These are phyloP conservation scores for Leuctra nigra DNA, from an alignment of 2,888 invertebrate species.

Conservation along the genomic window DNA sequence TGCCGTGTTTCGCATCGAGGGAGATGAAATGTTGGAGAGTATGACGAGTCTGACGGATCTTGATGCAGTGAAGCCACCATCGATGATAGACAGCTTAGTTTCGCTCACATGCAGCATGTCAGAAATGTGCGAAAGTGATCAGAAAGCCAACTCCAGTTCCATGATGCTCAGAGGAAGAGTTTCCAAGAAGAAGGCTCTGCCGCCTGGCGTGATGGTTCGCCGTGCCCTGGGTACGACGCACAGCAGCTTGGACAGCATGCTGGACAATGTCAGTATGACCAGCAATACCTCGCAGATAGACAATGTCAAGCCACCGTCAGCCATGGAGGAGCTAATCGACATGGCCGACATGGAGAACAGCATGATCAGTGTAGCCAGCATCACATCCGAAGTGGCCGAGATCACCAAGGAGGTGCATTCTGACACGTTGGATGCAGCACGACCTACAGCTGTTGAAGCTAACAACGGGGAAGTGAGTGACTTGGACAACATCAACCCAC, in stretches of 20 bases:
- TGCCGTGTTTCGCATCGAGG: slow-evolving; percentile 41
- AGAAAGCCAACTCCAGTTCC: background rate
- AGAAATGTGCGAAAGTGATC: slow-evolving; percentile 28
- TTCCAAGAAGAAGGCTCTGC: slow-evolving; percentile 60
- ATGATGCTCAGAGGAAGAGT: slow-evolving; percentile 35
- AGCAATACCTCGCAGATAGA: slow-evolving; percentile 63
- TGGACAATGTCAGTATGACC: slow-evolving; percentile 47
- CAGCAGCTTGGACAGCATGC: slow-evolving; percentile 55
- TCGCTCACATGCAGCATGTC: slow-evolving; percentile 47
- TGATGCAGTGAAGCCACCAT: slow-evolving; percentile 70
- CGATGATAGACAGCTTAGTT: slow-evolving; percentile 61
- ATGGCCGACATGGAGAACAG: slow-evolving; percentile 71
- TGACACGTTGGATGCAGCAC: slow-evolving; percentile 34
- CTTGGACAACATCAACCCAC: slow-evolving; percentile 62
- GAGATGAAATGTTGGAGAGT: slow-evolving; percentile 48
- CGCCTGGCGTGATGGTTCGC: slow-evolving; percentile 59
- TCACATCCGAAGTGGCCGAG: slow-evolving; percentile 71
- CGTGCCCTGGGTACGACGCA: slow-evolving; percentile 53
- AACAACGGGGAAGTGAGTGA: slow-evolving; percentile 21
- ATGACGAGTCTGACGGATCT: slow-evolving; percentile 59
- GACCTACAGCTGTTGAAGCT: slow-evolving; percentile 42
- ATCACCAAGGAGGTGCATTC: slow-evolving; percentile 33
- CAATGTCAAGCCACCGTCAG: slow-evolving; percentile 75
- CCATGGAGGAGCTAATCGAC: slow-evolving; percentile 56
- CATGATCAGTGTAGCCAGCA: slow-evolving; percentile 77